phyloP scores from a whole-genome alignment of 2,113 vertebrate genomes.

The Drymodes brunneopygia region DNA sequence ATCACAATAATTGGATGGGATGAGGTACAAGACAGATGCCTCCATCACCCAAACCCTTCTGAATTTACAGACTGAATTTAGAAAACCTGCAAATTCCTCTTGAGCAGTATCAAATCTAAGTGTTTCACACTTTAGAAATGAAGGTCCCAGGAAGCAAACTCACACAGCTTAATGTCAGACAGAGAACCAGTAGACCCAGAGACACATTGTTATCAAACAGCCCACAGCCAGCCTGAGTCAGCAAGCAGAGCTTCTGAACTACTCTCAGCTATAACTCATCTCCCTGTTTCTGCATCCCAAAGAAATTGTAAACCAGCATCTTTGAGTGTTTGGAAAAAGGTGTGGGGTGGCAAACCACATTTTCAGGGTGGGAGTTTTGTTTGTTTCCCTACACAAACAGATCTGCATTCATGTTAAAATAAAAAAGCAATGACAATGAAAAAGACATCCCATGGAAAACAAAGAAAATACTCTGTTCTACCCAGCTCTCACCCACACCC shows the following conservation, averaged over 20 bases:
- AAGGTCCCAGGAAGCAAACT: not conserved
- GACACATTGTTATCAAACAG: not conserved
- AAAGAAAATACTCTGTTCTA: not conserved
- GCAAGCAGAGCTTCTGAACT: not conserved
- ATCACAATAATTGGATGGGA: not conserved
- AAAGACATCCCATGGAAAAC: not conserved
- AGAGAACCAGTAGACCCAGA: not conserved
- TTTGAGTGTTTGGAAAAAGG: not conserved
- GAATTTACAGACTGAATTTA: not conserved
- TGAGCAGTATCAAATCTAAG: not conserved
- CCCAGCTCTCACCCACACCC: not conserved
- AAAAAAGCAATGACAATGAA: not conserved
- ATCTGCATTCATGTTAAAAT: not conserved
- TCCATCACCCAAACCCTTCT: not conserved
- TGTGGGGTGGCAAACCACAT: not conserved
- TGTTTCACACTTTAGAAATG: not conserved
- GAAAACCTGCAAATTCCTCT: not conserved
- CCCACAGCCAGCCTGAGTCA: not conserved
- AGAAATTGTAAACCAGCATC: not conserved
- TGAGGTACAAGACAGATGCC: not conserved
- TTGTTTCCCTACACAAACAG: not conserved
- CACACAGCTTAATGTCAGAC: not conserved
- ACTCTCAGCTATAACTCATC: not conserved
- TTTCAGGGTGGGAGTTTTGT: not conserved
- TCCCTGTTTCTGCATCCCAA: not conserved